Percentiles rank a stretch among this genome's conserved stretches.
Evolutionary conservation across 2,888 invertebrate genomes (phyloP).

Genomic region (Neoitamus cyanurus): DNA sequence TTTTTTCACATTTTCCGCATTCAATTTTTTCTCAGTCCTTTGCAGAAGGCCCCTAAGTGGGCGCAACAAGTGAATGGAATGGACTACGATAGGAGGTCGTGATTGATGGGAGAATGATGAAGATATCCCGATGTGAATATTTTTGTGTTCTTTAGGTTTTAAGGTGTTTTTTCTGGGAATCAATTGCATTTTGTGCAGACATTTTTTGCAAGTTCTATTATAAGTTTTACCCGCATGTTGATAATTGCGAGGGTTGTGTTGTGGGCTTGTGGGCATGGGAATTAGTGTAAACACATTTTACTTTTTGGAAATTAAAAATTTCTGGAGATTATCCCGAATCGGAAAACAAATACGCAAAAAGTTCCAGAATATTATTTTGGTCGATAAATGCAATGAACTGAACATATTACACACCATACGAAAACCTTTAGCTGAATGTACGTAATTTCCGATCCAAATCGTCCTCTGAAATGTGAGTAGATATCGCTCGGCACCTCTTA

Average conservation of each 20-base stretch:
- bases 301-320: not conserved
- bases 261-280: not conserved
- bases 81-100: not conserved
- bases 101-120: slow-evolving; percentile 33
- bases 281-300: not conserved
- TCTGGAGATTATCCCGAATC: not conserved
- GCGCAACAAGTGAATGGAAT: slow-evolving; percentile 32
- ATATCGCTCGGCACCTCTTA: not conserved
- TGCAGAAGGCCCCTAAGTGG: not conserved
- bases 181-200: not conserved
- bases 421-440: too few species aligned
- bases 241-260: not conserved
- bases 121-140: slow-evolving; percentile 24
- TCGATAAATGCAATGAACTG: too few species aligned
- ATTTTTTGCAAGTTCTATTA: not conserved
- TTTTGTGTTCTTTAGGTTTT: slow-evolving; percentile 6
- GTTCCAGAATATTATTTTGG: too few species aligned
- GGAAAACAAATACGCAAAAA: too few species aligned
- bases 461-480: not conserved
- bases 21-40: not conserved
- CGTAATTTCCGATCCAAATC: not conserved
- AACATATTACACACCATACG: too few species aligned
- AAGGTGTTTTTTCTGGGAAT: not conserved
- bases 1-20: not conserved
- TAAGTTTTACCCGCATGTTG: not conserved